phyloP scores from a whole-genome alignment of 2,797 vertebrate species.

The Eulemur albifrons region DNA sequence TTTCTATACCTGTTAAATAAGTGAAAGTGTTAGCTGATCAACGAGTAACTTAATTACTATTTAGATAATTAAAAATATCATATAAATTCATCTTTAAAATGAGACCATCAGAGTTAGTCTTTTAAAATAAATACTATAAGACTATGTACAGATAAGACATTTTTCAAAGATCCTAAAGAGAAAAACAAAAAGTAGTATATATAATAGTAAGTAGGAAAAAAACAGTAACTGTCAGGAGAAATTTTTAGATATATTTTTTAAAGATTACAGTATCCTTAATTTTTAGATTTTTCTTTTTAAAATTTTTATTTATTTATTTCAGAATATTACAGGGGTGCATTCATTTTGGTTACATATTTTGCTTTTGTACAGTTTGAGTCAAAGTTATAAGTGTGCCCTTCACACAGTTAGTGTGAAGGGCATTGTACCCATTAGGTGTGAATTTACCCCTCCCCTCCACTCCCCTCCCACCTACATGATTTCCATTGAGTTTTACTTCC shows the following conservation, averaged over 20 bases:
- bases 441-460: too few species aligned
- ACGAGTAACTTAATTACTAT: neutral
- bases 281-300: too few species aligned
- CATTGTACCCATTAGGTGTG: too few species aligned
- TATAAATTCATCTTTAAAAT: neutral
- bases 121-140: neutral
- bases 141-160: neutral
- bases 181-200: neutral
- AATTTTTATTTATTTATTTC: too few species aligned
- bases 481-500: too few species aligned
- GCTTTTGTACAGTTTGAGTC: too few species aligned
- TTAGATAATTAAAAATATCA: neutral
- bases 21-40: neutral
- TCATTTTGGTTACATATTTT: too few species aligned
- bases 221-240: neutral
- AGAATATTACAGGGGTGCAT: too few species aligned
- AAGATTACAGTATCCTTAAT: too few species aligned
- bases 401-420: too few species aligned
- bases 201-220: neutral
- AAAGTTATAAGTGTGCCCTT: too few species aligned
- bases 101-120: neutral
- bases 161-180: neutral
- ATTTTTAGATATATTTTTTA: neutral
- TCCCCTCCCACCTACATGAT: too few species aligned
- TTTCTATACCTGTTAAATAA: neutral